Base-by-base conservation (phyloP, 1,140 invertebrate species). In the Amphibalanus amphitrite region DNA sequence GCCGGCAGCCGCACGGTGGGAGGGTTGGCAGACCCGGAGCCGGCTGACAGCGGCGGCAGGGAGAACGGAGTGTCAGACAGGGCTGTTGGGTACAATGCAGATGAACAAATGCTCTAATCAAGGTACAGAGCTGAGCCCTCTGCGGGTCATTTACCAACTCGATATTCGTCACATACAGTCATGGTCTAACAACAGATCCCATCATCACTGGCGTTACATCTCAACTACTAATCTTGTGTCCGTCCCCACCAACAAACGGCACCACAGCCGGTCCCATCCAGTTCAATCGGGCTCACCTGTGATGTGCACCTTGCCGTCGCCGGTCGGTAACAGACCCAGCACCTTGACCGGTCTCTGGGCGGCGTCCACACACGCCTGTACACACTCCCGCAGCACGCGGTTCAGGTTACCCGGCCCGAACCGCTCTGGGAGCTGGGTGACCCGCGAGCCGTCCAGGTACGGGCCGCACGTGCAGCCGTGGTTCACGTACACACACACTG, bases 401-500 rank as follows among this genome's bases (percentile, higher is more conserved):
- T 81, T 79, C 4, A 87, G 80, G 13, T 81, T 78, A 23, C 82
- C 85, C 28, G 85, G 85, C 13, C 86, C 86, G 80, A 86, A 87
- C 74, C 85, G 81, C n/a, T 78, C 77, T 8, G 86, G 86, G 69
- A 88, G 79, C 29, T 82, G 80, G 69, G 79, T 77, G 0, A 89
- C 79, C 77, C 85, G 85, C n/a, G 79, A 78, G 26, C 81, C 79
- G 76, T 86, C 83, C 70, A 89, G 81, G 74, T 84, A 86, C 0
- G 84, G 84, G 0, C 87, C 87, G 81, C 83, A 84, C 23, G 72
- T 82, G 77, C 87, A 89, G 38, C 79, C 79, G 70, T 83, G 81
- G 77, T 87, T 88, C 25, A 87, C 82, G 78, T 83, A 85, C 23
- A 87, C 81, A 76, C 81, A 82, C 69, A 86, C 85, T 86, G 79